These are phyloP conservation scores for Poecile atricapillus DNA, from an alignment of 2,113 vertebrate genomes.

Conservation along the genomic window DNA sequence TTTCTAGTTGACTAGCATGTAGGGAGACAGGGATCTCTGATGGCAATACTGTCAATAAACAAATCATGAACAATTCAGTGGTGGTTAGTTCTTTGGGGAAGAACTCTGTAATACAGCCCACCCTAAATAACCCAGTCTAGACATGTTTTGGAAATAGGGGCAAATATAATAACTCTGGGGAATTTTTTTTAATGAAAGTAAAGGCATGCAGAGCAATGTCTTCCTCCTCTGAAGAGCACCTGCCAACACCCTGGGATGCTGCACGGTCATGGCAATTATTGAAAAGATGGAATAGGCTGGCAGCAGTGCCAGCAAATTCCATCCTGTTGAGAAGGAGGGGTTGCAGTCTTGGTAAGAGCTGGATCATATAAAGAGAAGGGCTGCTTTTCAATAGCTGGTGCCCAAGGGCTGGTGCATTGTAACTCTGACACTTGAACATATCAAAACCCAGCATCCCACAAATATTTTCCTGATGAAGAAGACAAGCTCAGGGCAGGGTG, in stretches of 20 bases:
- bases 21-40: neutral
- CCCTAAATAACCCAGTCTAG: neutral
- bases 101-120: neutral
- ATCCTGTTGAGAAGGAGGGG: neutral
- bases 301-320: constrained; percentile 18
- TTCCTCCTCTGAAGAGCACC: neutral
- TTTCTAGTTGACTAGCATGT: neutral
- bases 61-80: neutral
- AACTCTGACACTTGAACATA: neutral
- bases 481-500: neutral
- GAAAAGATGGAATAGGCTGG: neutral
- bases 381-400: neutral
- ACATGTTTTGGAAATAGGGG: neutral
- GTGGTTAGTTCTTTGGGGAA: neutral
- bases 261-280: neutral
- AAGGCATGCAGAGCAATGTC: neutral
- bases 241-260: neutral
- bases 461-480: neutral
- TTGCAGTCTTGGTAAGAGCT: neutral
- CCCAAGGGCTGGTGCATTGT: neutral
- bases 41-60: neutral
- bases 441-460: neutral
- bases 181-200: neutral
- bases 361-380: neutral
- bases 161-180: neutral